Evolutionary conservation across 2,113 vertebrate genomes (phyloP).

Genomic region (Cryptotis parvus): DNA sequence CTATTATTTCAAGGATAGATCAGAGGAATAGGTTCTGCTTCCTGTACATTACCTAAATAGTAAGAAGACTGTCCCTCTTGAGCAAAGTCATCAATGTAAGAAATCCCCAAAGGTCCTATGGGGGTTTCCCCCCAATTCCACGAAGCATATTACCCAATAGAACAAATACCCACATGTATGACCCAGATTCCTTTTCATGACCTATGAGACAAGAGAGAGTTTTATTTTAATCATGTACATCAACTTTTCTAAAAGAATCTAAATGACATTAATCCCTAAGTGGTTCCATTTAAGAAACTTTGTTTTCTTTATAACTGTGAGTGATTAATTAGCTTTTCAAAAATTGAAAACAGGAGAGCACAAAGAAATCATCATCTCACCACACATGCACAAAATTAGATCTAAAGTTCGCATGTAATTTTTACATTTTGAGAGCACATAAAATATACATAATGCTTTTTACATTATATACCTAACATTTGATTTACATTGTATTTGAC

Average conservation of each 20-base stretch:
- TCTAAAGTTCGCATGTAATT: background rate
- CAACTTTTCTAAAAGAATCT: background rate
- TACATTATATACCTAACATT: background rate
- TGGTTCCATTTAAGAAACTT: background rate
- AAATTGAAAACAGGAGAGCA: background rate
- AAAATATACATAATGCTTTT: background rate
- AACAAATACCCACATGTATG: conserved; percentile 94
- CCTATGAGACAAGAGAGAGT: conserved; percentile 77
- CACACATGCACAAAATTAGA: background rate
- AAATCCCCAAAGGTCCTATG: conserved; percentile 92
- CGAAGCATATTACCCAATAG: conserved; percentile 94
- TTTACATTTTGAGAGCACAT: background rate
- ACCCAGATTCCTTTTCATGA: conserved; percentile 87
- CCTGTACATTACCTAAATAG: conserved; percentile 90
- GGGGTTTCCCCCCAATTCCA: conserved; percentile 95
- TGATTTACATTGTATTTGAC: background rate
- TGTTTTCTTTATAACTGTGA: background rate
- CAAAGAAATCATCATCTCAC: background rate
- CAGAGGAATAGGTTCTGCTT: background rate
- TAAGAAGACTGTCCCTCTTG: conserved; percentile 92
- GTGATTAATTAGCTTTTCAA: background rate
- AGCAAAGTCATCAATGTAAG: conserved; percentile 95
- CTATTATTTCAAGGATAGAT: background rate
- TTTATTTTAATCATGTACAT: conserved; percentile 37
- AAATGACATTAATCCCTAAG: background rate